phyloP scores from a whole-genome alignment of 2,797 vertebrate genomes.

The Helostoma temminkii region DNA sequence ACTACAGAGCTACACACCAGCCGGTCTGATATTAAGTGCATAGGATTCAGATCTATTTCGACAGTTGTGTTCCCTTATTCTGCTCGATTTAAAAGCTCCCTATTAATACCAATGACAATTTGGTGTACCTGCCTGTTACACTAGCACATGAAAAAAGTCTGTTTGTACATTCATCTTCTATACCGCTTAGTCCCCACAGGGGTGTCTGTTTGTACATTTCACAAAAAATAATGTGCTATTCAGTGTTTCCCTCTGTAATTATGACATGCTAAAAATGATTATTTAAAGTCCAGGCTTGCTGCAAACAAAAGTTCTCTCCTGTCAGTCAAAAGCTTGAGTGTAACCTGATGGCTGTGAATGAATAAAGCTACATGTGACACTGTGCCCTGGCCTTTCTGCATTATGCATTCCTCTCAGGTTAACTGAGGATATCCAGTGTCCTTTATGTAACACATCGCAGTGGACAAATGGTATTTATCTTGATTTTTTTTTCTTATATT shows the following conservation, averaged over 20 bases:
- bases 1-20: too few species aligned
- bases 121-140: too few species aligned
- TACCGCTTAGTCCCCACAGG: too few species aligned
- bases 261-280: neutral
- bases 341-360: slow-evolving; percentile 73
- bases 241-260: neutral
- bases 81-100: too few species aligned
- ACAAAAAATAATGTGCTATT: neutral
- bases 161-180: slow-evolving; percentile 38
- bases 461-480: slow-evolving; percentile 37
- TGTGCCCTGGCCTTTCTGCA: slow-evolving; percentile 73
- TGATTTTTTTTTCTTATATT: slow-evolving; percentile 22
- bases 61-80: too few species aligned
- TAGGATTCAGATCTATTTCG: too few species aligned
- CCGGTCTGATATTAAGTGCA: too few species aligned
- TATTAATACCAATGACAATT: too few species aligned
- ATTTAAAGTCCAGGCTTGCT: slow-evolving; percentile 14
- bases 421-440: slow-evolving; percentile 70
- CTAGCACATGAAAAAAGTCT: slow-evolving; percentile 32
- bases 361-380: slow-evolving; percentile 68
- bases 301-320: slow-evolving; percentile 56
- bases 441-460: slow-evolving; percentile 57
- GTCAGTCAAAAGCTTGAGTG: slow-evolving; percentile 37
- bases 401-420: slow-evolving; percentile 82
- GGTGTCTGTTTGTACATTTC: slow-evolving; percentile 25